Base-by-base conservation (phyloP, 1,140 invertebrate genomes). In the Drosophila rhopaloa region DNA sequence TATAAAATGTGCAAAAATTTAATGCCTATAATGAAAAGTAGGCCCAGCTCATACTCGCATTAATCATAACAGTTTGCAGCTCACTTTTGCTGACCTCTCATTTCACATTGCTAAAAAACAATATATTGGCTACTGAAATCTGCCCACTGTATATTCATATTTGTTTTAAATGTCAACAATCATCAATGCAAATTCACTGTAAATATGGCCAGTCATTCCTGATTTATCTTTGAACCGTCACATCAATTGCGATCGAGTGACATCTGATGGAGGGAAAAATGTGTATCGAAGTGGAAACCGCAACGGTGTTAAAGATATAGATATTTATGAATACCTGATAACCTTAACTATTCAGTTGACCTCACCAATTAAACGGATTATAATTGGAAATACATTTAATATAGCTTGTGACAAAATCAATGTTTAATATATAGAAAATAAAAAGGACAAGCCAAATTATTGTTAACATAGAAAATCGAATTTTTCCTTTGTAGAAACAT, bases 81-180 rank as follows among this genome's bases (percentile, higher is more conserved):
- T 74, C 59, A 41, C 51, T 76, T 78, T 61, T 59, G 43, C 41
- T 41, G 9, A 37, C 19, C 27, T 37, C 19, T 4, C 14, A 19
- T 35, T 27, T 16, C 4, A 6, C 13, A 60, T 58, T 62, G 57
- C 51, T 46, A 73, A 62, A 61, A 57, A 58, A 56, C 16, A 35
- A 46, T 8, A 14, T 16, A 41, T 50, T 40, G 19, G 29, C 40
- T 40, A 47, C 41, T 47, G 61, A 75, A 83, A 71, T 55, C 55
- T 56, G 70, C 47, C 81, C 60, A 68, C 65, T 72, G 41, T 41
- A 56, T 57, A 58, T 88, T 84, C 66, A 89, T 89, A 80, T 89
- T 88, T 89, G 61, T 75, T 77, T 78, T 78, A 66, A 89, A 84
- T 84, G 84, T 89, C 84, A 89, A 88, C 80, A 88, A 84, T 89